Evolutionary conservation across 2,113 vertebrate species (phyloP).

Genomic region (Collichthys lucidus): DNA sequence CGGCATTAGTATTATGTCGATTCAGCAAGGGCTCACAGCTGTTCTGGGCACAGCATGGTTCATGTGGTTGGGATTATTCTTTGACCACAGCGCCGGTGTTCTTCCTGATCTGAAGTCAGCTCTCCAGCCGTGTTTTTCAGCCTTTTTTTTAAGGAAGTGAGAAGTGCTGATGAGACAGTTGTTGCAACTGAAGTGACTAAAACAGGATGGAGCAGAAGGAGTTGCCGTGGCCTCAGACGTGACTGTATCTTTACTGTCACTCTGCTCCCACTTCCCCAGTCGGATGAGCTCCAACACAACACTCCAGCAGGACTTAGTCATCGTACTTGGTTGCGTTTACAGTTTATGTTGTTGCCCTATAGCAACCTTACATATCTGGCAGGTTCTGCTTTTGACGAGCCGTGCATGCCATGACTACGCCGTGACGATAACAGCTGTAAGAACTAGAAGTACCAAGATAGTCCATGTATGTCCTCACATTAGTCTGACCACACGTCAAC

Average conservation of each 20-base stretch:
- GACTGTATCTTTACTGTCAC: conserved; percentile 28
- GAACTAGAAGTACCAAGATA: conserved; percentile 7
- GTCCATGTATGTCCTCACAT: conserved; percentile 18
- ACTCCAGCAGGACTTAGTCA: conserved; percentile 23
- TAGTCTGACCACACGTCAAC: neutral
- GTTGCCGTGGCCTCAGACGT: conserved; percentile 39
- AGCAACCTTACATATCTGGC: neutral
- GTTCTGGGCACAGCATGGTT: conserved; percentile 59
- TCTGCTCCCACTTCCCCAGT: conserved; percentile 1
- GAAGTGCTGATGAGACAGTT: conserved; percentile 82
- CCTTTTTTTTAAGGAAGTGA: conserved; percentile 81
- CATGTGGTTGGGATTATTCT: conserved; percentile 71
- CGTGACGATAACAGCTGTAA: conserved; percentile 9
- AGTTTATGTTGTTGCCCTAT: neutral
- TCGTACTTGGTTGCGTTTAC: neutral
- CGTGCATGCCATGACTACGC: neutral
- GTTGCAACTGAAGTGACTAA: conserved; percentile 72
- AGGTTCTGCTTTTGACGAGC: conserved; percentile 19
- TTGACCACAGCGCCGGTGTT: conserved; percentile 60
- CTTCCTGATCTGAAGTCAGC: conserved; percentile 73
- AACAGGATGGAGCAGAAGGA: conserved; percentile 77
- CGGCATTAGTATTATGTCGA: conserved; percentile 49
- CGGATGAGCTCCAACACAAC: conserved; percentile 8
- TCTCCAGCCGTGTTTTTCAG: conserved; percentile 57
- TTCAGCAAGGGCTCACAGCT: conserved; percentile 73